These are phyloP conservation scores for Jacana jacana DNA, from an alignment of 2,113 vertebrate genomes.

Conservation along the genomic window DNA sequence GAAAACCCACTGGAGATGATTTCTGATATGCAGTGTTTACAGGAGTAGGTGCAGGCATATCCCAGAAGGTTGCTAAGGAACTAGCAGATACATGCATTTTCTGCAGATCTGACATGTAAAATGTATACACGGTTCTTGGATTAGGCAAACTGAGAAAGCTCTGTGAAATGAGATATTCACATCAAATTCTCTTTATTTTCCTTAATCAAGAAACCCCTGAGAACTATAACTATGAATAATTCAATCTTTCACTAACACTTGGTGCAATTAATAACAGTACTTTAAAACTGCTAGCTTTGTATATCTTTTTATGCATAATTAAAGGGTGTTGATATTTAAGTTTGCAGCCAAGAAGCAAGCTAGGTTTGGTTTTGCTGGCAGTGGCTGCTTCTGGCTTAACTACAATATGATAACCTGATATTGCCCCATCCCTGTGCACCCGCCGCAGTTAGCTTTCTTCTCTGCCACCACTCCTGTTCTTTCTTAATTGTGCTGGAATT, in stretches of 20 bases:
- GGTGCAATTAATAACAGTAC: constrained; percentile 45
- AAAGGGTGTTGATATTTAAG: constrained; percentile 58
- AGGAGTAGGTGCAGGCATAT: not conserved
- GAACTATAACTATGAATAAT: constrained; percentile 66
- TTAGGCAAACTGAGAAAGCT: not conserved
- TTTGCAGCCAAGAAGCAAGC: constrained; percentile 32
- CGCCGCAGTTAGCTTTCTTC: not conserved
- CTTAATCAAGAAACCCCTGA: constrained; percentile 30
- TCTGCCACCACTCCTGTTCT: not conserved
- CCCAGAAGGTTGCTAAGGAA: constrained; percentile 48
- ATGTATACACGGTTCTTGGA: constrained; percentile 2
- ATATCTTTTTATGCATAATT: constrained; percentile 58
- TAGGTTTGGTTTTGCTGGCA: constrained; percentile 24
- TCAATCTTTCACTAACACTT: constrained; percentile 54
- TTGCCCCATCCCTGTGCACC: not conserved
- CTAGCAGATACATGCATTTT: constrained; percentile 18
- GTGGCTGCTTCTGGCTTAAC: not conserved
- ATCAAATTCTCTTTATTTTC: constrained; percentile 40
- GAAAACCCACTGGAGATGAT: not conserved
- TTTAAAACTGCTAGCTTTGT: constrained; percentile 50
- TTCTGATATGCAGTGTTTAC: not conserved
- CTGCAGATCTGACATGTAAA: constrained; percentile 9
- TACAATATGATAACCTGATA: not conserved
- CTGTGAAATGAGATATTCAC: not conserved
- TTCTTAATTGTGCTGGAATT: not conserved